Evolutionary conservation across 2,888 invertebrate species (phyloP).

Genomic region (Acanthosepion lycidas): DNA sequence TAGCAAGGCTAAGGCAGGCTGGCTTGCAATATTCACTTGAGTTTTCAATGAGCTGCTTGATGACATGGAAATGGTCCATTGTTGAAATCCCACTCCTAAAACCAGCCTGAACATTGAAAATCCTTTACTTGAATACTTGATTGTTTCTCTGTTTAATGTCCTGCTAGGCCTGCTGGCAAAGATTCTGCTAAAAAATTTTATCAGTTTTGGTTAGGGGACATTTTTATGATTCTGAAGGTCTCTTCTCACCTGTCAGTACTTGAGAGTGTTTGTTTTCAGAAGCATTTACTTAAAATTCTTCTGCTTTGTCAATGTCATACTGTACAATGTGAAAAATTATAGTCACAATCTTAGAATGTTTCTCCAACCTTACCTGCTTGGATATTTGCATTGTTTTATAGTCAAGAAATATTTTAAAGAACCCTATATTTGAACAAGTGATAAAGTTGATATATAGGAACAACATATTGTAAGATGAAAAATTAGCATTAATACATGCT

Average conservation of each 20-base stretch:
- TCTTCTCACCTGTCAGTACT: conserved; percentile 36
- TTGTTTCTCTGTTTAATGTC: conserved; percentile 36
- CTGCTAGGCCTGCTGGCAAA: conserved; percentile 8
- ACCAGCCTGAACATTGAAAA: conserved; percentile 36
- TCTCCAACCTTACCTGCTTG: background rate
- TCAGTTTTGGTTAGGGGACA: background rate
- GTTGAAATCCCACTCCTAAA: conserved; percentile 34
- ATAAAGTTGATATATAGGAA: too few species aligned
- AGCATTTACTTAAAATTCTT: conserved; percentile 37
- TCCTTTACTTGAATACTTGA: conserved; percentile 41
- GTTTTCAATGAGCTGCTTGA: conserved; percentile 42
- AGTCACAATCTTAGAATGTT: background rate
- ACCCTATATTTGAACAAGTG: background rate
- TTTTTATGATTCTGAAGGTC: background rate
- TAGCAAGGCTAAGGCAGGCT: background rate
- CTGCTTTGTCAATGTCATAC: background rate
- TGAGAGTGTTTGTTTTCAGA: background rate
- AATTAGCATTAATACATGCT: too few species aligned
- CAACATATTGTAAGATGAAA: too few species aligned
- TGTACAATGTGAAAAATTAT: background rate
- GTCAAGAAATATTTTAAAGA: background rate
- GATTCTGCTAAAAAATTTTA: background rate
- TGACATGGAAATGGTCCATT: conserved; percentile 42
- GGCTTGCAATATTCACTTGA: conserved; percentile 40
- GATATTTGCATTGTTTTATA: background rate